Conservation (phyloP, 2,888 invertebrate genomes). For the Meiosimyza platycephala region DNA sequence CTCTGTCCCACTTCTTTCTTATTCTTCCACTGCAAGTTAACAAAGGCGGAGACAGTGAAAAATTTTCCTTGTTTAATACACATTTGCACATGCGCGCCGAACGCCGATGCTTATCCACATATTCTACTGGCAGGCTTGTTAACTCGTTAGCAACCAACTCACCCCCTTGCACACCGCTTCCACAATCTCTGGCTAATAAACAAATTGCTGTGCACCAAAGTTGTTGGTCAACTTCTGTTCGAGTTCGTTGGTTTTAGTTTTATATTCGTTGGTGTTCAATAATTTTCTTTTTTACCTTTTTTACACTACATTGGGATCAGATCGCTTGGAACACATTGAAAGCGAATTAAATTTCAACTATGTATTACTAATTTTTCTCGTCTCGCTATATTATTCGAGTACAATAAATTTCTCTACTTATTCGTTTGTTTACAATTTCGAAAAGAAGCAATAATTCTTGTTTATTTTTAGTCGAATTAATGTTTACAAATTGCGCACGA, state of each 20-base stretch:
- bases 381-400: too few relatives aligned
- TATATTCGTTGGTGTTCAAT: background rate
- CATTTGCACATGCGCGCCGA: background rate
- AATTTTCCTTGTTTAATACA: conserved; percentile 1
- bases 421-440: conserved; percentile 1
- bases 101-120: background rate
- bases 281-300: conserved; percentile 2
- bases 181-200: background rate
- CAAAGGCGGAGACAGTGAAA: background rate
- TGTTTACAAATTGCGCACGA: conserved; percentile 18
- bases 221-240: conserved; percentile 11
- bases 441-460: conserved; percentile 6
- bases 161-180: background rate
- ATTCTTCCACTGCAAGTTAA: too few relatives aligned
- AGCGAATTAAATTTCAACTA: background rate
- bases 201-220: background rate
- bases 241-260: background rate
- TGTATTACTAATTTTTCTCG: too few relatives aligned
- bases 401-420: too few relatives aligned
- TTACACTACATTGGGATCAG: background rate
- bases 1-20: too few relatives aligned
- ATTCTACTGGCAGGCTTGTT: conserved; percentile 6
- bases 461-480: conserved; percentile 8
- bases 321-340: background rate
- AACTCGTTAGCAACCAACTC: conserved; percentile 8